A percentile compares a stretch with the other conserved stretches of the same genome.
Evolutionary conservation across 1,140 invertebrate species (phyloP).

Genomic region (Dinoponera quadriceps): DNA sequence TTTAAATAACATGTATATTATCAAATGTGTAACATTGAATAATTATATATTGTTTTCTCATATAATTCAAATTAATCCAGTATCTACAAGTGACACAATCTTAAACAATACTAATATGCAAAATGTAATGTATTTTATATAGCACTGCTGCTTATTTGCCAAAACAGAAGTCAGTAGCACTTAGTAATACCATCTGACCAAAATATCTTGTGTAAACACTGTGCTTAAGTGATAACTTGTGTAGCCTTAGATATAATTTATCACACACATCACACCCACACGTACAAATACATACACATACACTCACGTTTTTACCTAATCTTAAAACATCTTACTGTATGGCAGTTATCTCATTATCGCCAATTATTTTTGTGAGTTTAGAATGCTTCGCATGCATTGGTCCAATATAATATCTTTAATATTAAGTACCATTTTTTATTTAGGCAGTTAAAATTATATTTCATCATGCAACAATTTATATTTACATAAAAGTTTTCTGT

Average conservation of each 20-base stretch:
- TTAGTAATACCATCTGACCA: constrained; percentile 52
- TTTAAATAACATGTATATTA: constrained; percentile 61
- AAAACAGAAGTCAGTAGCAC: constrained; percentile 58
- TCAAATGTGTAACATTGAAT: constrained; percentile 62
- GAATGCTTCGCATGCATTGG: constrained; percentile 74
- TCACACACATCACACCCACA: too few relatives aligned
- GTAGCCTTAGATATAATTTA: constrained; percentile 50
- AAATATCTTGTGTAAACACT: constrained; percentile 70
- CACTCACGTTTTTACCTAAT: constrained; percentile 1
- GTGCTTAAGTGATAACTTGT: constrained; percentile 60
- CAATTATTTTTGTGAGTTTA: constrained; percentile 74
- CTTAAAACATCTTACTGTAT: constrained; percentile 60
- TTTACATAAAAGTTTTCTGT: constrained; percentile 66
- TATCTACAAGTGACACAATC: constrained; percentile 57
- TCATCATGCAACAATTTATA: constrained; percentile 75
- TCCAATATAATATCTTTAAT: constrained; percentile 76
- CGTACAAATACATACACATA: too few relatives aligned
- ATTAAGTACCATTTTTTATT: constrained; percentile 65
- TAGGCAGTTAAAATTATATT: constrained; percentile 76
- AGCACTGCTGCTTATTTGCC: constrained; percentile 39
- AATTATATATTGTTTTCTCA: constrained; percentile 53
- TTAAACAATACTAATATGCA: constrained; percentile 53
- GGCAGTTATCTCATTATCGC: constrained; percentile 75
- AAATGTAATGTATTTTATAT: constrained; percentile 58
- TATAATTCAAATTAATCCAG: constrained; percentile 55